These are phyloP conservation scores for Cyprinus carpio DNA, from an alignment of 2,113 vertebrate species.

Conservation along the genomic window DNA sequence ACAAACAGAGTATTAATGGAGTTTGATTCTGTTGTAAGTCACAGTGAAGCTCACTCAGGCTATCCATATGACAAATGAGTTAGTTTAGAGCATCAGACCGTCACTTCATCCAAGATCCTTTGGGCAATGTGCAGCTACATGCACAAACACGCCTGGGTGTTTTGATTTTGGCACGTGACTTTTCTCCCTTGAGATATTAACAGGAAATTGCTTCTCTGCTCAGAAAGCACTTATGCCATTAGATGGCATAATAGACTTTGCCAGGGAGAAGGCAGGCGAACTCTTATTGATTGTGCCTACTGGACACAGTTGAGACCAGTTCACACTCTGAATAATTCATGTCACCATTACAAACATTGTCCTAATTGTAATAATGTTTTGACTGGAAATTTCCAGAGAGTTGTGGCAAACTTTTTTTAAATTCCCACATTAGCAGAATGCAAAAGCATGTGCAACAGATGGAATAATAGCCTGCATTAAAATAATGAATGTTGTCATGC, in stretches of 20 bases:
- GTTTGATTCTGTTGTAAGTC: neutral
- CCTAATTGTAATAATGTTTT: constrained; percentile 75
- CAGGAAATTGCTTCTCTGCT: constrained; percentile 81
- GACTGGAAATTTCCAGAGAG: constrained; percentile 59
- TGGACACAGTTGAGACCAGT: constrained; percentile 70
- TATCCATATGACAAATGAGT: constrained; percentile 34
- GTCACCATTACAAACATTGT: constrained; percentile 70
- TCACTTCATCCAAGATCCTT: constrained; percentile 34
- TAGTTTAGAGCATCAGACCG: constrained; percentile 14
- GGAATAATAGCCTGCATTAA: constrained; percentile 65
- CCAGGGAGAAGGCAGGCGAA: constrained; percentile 66
- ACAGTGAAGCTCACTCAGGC: constrained; percentile 26
- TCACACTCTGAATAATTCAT: constrained; percentile 76
- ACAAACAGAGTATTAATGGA: constrained; percentile 15
- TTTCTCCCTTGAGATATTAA: constrained; percentile 73
- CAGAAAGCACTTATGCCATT: constrained; percentile 75
- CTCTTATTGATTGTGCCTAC: constrained; percentile 75
- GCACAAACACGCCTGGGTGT: constrained; percentile 16
- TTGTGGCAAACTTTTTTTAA: constrained; percentile 48
- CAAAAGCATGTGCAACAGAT: constrained; percentile 61
- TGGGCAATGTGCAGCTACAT: constrained; percentile 2
- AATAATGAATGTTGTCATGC: constrained; percentile 68
- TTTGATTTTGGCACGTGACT: constrained; percentile 39
- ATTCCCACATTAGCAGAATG: constrained; percentile 52
- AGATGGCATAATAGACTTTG: constrained; percentile 78